Conservation (phyloP, 2,113 vertebrate species). For the Tursiops truncatus region DNA sequence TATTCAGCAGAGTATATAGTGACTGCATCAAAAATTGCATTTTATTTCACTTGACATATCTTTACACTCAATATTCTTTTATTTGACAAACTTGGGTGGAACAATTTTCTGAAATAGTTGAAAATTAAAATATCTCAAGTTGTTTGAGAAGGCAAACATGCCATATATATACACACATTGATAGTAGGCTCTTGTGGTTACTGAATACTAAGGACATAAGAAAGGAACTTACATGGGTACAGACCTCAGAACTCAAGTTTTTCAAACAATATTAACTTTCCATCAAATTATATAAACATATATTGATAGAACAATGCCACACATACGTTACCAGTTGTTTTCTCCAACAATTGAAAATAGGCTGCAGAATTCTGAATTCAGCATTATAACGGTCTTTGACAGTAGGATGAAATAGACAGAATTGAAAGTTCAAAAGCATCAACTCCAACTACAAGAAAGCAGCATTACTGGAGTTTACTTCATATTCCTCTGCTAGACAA, state of each 20-base stretch:
- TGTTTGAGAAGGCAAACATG: not conserved
- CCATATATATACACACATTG: not conserved
- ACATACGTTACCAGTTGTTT: not conserved
- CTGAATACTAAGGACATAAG: not conserved
- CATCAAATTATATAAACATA: not conserved
- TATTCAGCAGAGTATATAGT: not conserved
- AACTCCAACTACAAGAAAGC: not conserved
- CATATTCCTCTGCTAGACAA: not conserved
- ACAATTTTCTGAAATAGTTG: slow-evolving; percentile 30
- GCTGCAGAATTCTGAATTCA: not conserved
- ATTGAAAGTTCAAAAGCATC: not conserved
- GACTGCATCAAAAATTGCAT: not conserved
- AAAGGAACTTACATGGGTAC: not conserved
- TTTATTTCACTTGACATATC: not conserved
- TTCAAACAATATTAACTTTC: not conserved
- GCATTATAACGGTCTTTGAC: not conserved
- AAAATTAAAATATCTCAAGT: slow-evolving; percentile 13
- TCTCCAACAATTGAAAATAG: not conserved
- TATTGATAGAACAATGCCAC: not conserved
- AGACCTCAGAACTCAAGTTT: not conserved
- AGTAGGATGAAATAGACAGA: not conserved
- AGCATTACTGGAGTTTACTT: not conserved
- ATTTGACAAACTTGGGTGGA: not conserved
- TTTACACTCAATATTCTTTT: not conserved
- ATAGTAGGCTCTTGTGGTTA: not conserved